Evolutionary conservation across 2,888 invertebrate genomes (phyloP).

Genomic region (Stratiomys singularior): DNA sequence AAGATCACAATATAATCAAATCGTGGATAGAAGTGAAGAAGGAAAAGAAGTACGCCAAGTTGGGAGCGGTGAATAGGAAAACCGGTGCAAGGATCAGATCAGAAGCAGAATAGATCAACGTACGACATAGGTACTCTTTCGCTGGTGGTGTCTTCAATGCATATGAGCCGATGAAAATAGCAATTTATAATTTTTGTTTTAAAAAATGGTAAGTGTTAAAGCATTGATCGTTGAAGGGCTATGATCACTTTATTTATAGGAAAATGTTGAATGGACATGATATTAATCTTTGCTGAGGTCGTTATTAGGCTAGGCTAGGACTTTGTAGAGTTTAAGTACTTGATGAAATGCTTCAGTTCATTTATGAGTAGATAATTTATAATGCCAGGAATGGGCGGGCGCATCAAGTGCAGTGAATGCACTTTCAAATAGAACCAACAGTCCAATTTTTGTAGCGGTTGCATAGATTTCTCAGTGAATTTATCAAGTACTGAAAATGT

Average conservation of each 20-base stretch:
- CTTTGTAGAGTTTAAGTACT: neutral
- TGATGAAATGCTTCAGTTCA: constrained; percentile 22
- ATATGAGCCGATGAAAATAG: constrained; percentile 15
- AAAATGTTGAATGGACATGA: constrained; percentile 38
- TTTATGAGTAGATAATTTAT: constrained; percentile 1
- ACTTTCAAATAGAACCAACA: no score
- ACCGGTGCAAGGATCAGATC: constrained; percentile 7
- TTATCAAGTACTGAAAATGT: no score
- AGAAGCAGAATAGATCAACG: neutral
- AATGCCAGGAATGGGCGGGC: neutral
- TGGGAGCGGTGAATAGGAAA: neutral
- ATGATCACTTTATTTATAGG: constrained; percentile 46
- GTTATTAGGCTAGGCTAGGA: no score
- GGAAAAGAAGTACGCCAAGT: neutral
- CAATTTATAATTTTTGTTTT: constrained; percentile 1
- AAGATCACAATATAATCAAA: constrained; percentile 5
- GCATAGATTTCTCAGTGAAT: no score
- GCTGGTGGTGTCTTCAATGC: neutral
- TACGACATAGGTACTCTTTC: neutral
- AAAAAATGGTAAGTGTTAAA: constrained; percentile 47
- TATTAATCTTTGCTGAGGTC: constrained; percentile 17
- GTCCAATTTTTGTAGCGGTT: no score
- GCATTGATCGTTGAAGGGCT: constrained; percentile 20
- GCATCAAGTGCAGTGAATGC: no score
- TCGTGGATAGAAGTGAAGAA: neutral